Base-by-base conservation (phyloP, 2,113 vertebrate species). In the Gnathonemus longibarbis region DNA sequence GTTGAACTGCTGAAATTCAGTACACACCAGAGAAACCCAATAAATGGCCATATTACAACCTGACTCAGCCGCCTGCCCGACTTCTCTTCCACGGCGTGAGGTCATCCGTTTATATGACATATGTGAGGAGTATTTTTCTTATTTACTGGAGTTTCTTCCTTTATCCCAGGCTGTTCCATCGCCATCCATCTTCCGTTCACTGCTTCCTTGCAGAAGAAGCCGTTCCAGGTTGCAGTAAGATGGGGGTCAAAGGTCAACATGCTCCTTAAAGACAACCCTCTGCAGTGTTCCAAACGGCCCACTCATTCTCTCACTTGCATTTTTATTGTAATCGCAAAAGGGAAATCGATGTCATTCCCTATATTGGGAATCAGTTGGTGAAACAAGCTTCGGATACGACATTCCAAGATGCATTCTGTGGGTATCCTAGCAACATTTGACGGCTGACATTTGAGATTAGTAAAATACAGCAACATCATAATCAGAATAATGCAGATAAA, bases 1-100 rank as follows among this genome's bases (percentile, higher is more conserved):
- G 58, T 0, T n/a, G 58, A 62, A 62, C 58, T 62, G 58, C 58
- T 87, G 84, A 87, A 53, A 87, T 87, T 24, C 21, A 19, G 49
- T 19, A 27, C 85, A 87, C 85, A 87, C 31, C 50, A 35, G 85
- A 87, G 85, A 87, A 27, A 53, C 50, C 84, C 85, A 53, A 39
- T 87, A 87, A 87, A 87, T 13, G 49, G 24, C 21, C 6, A 53
- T 52, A 31, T 52, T 53, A 35, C 31, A 35, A 15, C 13, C 85
- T 53, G 49, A 15, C 31, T 52, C 48, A 50, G 50, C 53, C 2
- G 50, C 31, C 31, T 35, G 49, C 50, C 6, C 11, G 4, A 19
- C 49, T 31, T 11, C 10, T n/a, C 48, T 3, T 21, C 85, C 7
- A 7, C 6, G 50, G 13, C 7, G 6, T 35, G n/a, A 8, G 50